These are phyloP conservation scores for Coelopa pilipes DNA, from an alignment of 2,888 invertebrate species.

Conservation along the genomic window DNA sequence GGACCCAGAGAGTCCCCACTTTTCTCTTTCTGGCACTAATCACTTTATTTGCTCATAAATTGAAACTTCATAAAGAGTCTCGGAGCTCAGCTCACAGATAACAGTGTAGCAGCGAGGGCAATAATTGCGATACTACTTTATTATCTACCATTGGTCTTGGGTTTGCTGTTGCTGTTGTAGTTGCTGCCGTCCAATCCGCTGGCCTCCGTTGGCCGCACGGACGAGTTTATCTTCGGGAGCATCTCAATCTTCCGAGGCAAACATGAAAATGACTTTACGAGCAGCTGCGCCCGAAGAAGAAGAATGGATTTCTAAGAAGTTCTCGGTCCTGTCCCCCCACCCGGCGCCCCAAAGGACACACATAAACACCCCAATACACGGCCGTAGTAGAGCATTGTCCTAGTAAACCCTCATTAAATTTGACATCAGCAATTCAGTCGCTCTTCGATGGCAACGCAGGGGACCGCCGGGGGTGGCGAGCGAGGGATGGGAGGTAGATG, in stretches of 20 bases:
- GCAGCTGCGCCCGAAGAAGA: conserved; percentile 4
- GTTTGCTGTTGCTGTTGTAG: neutral
- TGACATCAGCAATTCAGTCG: conserved; percentile 47
- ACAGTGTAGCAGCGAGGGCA: conserved; percentile 54
- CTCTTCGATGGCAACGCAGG: no score
- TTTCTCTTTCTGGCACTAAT: conserved; percentile 24
- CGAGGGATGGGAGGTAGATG: no score
- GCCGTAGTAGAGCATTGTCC: neutral
- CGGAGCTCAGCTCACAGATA: conserved; percentile 6
- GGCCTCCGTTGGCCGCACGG: neutral
- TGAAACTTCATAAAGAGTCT: conserved; percentile 29
- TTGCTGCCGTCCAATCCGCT: neutral
- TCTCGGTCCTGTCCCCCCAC: no score
- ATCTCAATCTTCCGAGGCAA: conserved; percentile 6
- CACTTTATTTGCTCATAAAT: conserved; percentile 35
- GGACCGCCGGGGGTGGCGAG: no score
- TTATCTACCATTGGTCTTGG: conserved; percentile 48
- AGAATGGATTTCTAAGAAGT: conserved; percentile 1
- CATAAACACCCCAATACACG: neutral
- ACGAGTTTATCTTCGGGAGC: neutral
- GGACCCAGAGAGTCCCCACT: neutral
- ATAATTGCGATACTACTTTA: conserved; percentile 57
- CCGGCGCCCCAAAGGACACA: neutral
- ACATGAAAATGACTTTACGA: conserved; percentile 37
- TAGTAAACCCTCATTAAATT: conserved; percentile 60